phyloP scores from a whole-genome alignment of 2,888 invertebrate species.

The Pandemis cinnamomeana region DNA sequence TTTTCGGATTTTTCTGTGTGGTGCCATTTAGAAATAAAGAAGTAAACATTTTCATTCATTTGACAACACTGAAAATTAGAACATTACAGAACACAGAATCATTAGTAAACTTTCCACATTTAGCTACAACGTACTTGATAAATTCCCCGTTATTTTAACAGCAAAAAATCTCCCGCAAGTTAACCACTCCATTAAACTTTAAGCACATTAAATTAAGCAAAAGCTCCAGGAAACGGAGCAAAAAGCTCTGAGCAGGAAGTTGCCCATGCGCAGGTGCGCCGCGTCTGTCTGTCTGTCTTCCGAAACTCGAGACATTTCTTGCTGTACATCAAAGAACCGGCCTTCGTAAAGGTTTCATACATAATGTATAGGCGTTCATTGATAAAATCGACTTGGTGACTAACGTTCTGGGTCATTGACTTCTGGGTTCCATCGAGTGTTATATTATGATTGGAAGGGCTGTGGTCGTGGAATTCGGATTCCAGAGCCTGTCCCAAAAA shows the following conservation, averaged over 20 bases:
- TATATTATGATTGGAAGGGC: too few relatives aligned
- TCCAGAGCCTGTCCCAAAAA: too few relatives aligned
- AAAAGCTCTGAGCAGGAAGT: constrained; percentile 19
- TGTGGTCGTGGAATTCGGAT: too few relatives aligned
- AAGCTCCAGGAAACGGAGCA: constrained; percentile 58
- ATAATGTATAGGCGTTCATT: constrained; percentile 18
- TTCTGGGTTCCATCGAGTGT: too few relatives aligned
- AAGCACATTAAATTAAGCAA: constrained; percentile 27
- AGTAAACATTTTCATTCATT: too few relatives aligned
- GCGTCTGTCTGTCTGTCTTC: constrained; percentile 13
- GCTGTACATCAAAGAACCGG: constrained; percentile 20
- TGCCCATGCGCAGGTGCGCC: constrained; percentile 8
- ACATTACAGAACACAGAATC: too few relatives aligned
- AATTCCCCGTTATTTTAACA: background rate
- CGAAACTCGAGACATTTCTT: constrained; percentile 19
- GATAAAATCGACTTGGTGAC: constrained; percentile 7
- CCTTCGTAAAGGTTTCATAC: constrained; percentile 7
- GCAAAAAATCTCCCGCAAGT: background rate
- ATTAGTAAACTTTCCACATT: too few relatives aligned
- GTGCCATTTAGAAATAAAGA: too few relatives aligned
- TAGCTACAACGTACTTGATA: too few relatives aligned
- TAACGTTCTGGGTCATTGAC: background rate
- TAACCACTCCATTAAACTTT: constrained; percentile 7
- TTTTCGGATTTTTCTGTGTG: too few relatives aligned
- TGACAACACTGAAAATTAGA: too few relatives aligned